phyloP scores from a whole-genome alignment of 1,140 invertebrate species.

The Dendroctonus ponderosae region DNA sequence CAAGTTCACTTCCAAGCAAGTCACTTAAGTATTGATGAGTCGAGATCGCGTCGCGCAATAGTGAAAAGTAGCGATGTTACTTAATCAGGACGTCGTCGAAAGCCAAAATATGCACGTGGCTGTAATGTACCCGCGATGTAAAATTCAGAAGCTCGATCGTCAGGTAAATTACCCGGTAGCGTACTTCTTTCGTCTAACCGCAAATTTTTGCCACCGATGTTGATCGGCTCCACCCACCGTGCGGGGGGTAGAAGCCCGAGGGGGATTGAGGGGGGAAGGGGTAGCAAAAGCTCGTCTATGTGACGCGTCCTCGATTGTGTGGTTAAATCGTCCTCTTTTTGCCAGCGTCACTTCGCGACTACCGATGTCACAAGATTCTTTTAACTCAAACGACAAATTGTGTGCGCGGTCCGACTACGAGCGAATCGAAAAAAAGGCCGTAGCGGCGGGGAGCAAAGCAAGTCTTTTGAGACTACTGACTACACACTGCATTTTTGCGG shows the following conservation, averaged over 20 bases:
- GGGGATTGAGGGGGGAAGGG: slow-evolving; percentile 33
- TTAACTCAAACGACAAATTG: slow-evolving; percentile 52
- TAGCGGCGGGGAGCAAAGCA: slow-evolving; percentile 22
- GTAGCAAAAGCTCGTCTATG: slow-evolving; percentile 26
- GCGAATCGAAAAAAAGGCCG: slow-evolving; percentile 25
- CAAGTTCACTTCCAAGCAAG: too few relatives aligned
- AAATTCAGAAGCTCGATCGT: slow-evolving; percentile 40
- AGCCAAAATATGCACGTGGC: slow-evolving; percentile 21
- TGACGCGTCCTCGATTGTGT: slow-evolving; percentile 27
- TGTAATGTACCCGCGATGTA: slow-evolving; percentile 28
- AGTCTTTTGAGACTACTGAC: slow-evolving; percentile 30
- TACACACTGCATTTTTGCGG: slow-evolving; percentile 33
- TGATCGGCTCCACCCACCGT: slow-evolving; percentile 49
- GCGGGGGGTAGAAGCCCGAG: slow-evolving; percentile 50
- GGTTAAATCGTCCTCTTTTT: slow-evolving; percentile 49
- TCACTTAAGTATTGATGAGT: not conserved
- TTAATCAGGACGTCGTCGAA: not conserved
- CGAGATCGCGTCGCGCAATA: not conserved
- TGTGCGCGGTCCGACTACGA: slow-evolving; percentile 43
- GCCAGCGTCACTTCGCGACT: slow-evolving; percentile 51
- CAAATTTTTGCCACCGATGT: slow-evolving; percentile 58
- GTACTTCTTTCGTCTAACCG: slow-evolving; percentile 51
- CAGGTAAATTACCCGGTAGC: slow-evolving; percentile 48
- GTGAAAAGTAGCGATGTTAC: not conserved
- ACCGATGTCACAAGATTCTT: slow-evolving; percentile 52